Evolutionary conservation across 2,888 invertebrate genomes (phyloP), one percentile per base, ranked within the genome.

Genomic region (Listrodromus nycthemerus): DNA sequence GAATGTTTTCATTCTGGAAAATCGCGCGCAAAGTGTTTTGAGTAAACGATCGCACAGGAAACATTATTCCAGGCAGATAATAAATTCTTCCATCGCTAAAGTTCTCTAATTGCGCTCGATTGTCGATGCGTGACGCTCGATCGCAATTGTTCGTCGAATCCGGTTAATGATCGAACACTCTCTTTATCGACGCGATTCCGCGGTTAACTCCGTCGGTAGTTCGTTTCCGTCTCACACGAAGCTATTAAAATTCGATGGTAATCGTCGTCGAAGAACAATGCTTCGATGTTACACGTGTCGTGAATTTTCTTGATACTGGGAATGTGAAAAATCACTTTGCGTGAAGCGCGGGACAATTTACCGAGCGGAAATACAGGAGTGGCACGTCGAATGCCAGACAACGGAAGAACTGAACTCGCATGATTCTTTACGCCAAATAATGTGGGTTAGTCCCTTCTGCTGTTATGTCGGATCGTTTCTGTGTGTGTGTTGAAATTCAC

Each of bases 241-340:
- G 33, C n/a, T 78, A 48, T 30, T 61, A 50, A 70, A 69, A 69
- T 78, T 78, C 70, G 37, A 37, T 3, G 69, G 50, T 69, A 70
- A 61, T 70, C 50, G 30, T 61, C 37, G 63, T 33, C 8, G 33
- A 58, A 45, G 45, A 41, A 69, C 52, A 71, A 66, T 67, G 41
- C n/a, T 52, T 19, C 37, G 21, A 24, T 24, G 24, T 55, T 24
- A 21, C 58, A 19, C 58, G 55, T 30, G 58, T 58, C 19, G 3
- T 45, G 58, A 66, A 7, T 21, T 65, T 55, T 55, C 24, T 19
- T 16, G 16, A 70, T 16, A 27, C 24, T 19, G 45, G 33, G 55
- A 63, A 66, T 10, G 41, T 52, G 27, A 52, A 71, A 66, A 75
- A 74, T 37, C 4, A 27, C 8, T 19, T 41, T 63, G 30, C 24